These are phyloP conservation scores for Notoglanidium macrostoma DNA, from an alignment of 2,797 vertebrate genomes.

Conservation along the genomic window DNA sequence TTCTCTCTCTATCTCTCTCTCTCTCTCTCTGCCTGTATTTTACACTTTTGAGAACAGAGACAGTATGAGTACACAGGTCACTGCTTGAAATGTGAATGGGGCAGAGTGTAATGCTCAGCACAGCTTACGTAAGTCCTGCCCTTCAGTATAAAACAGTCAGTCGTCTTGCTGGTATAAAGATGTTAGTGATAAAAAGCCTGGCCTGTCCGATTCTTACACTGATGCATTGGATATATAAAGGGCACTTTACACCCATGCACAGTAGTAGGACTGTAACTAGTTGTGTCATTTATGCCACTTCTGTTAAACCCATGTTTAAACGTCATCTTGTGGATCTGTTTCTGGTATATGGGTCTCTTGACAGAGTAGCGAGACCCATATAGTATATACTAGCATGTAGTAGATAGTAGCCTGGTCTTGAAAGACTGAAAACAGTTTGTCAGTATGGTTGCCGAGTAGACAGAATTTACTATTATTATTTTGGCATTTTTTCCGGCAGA, in stretches of 20 bases:
- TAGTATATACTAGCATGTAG: not conserved
- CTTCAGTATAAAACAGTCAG: not conserved
- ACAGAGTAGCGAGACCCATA: not conserved
- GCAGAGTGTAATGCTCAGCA: not conserved
- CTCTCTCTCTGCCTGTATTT: not conserved
- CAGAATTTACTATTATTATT: too few relatives aligned
- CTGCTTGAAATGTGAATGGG: constrained; percentile 2
- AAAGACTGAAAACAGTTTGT: not conserved
- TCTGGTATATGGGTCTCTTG: not conserved
- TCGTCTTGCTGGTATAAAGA: not conserved
- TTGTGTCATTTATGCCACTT: not conserved
- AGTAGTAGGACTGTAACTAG: not conserved
- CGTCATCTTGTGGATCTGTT: not conserved
- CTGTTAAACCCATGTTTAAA: not conserved
- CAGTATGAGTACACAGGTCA: not conserved
- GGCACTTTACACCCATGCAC: not conserved
- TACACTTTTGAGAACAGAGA: not conserved
- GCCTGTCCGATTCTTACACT: not conserved
- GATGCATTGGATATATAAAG: not conserved
- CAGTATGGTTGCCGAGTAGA: not conserved
- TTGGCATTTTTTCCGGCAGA: too few relatives aligned
- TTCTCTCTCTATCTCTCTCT: constrained; percentile 2
- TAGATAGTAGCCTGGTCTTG: not conserved
- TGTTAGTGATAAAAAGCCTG: not conserved
- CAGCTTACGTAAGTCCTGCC: not conserved